Conservation (phyloP, 2,113 vertebrate genomes). For the Gracilinanus agilis region DNA sequence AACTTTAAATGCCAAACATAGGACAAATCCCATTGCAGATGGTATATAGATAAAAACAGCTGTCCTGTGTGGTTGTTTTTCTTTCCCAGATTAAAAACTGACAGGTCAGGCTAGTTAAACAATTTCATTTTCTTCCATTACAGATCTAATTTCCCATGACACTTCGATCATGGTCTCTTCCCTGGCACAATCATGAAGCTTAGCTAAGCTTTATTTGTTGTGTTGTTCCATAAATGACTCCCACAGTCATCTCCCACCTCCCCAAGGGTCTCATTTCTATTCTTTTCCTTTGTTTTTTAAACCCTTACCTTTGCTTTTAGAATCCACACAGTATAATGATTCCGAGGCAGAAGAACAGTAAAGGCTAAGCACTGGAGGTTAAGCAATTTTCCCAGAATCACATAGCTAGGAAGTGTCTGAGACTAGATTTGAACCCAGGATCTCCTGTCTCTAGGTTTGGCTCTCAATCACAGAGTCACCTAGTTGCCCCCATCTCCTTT, state of each 20-base stretch:
- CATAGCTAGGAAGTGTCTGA: too few species aligned
- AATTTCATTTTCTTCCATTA: constrained; percentile 2
- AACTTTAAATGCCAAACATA: not conserved
- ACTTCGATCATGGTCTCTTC: not conserved
- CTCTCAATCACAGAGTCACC: too few species aligned
- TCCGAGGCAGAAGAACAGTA: too few species aligned
- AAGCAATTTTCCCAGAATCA: too few species aligned
- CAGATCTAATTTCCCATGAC: constrained; percentile 34
- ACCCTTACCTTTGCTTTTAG: too few species aligned
- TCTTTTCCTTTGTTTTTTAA: not conserved
- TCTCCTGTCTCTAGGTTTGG: too few species aligned
- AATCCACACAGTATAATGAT: too few species aligned
- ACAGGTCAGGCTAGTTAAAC: not conserved
- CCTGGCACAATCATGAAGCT: not conserved
- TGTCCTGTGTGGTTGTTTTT: not conserved
- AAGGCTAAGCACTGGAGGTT: too few species aligned
- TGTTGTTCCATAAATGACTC: constrained; percentile 14
- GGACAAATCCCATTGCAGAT: not conserved
- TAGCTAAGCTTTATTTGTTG: not conserved
- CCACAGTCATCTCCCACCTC: not conserved
- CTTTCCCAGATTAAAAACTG: constrained; percentile 7
- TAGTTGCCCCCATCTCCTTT: not conserved
- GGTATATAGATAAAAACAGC: not conserved
- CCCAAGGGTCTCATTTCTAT: not conserved
- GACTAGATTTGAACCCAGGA: too few species aligned